Base-by-base conservation (phyloP, 1,140 invertebrate genomes). In the Meloidogyne hapla region DNA sequence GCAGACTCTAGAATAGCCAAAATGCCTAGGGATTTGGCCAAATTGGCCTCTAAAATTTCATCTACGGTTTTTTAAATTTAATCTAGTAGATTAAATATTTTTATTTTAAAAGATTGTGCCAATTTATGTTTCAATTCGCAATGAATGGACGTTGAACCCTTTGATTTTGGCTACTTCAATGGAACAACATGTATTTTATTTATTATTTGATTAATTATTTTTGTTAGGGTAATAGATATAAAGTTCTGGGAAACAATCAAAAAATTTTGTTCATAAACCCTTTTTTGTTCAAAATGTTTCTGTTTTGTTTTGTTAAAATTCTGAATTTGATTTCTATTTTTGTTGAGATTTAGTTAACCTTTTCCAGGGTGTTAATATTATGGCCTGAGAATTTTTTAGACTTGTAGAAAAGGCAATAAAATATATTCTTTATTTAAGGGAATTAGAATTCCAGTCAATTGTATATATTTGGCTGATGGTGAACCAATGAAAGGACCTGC, bases 91-190 rank as follows among this genome's bases (percentile, higher is more conserved):
- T 38, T 78, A 77, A 4, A 45, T 81, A 64, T 74, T 80, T 33
- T 75, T 87, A 8, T 70, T 76, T 68, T 74, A 69, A 48, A 75
- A 79, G 48, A 69, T 87, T 25, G 71, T 87, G 8, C 79, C 85
- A 1, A 75, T 86, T 64, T 75, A 78, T 40, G 85, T 86, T 62
- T 85, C 80, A 42, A 83, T 85, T 84, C 85, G 87, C 13, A 79
- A 81, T 67, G 18, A 69, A 56, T 86, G 84, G 84, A 78, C 76
- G 13, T 38, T 86, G 8, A 77, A 82, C 63, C 40, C 33, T 12
- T 33, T 69, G n/a, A 78, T 87, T 69, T 45, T 87, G 10, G 10
- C 82, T 83, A 12, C 72, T 82, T 40, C 56, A 69, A 23, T 69
- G 77, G 68, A 76, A 72, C 45, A 83, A 76, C 56, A 33, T 64